phyloP scores from a whole-genome alignment of 2,888 invertebrate species.

The Tenthredo scrophulariae region DNA sequence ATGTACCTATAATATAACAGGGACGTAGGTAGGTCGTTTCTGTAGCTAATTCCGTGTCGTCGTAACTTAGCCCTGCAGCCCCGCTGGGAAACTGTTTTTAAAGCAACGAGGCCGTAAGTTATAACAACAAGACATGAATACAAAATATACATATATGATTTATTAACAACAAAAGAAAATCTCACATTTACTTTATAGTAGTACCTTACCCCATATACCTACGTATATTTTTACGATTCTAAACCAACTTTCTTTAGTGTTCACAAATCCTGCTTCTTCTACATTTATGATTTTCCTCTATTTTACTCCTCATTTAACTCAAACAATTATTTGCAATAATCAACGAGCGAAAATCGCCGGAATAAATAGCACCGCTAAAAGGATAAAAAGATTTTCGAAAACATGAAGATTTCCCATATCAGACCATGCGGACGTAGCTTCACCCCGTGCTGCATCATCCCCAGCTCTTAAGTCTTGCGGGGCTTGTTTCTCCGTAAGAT shows the following conservation, averaged over 20 bases:
- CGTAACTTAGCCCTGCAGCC: slow-evolving; percentile 33
- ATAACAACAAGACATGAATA: slow-evolving; percentile 41
- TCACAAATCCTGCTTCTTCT: neutral
- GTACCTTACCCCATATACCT: neutral
- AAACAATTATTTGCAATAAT: neutral
- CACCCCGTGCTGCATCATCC: too few species aligned
- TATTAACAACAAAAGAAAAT: slow-evolving; percentile 16
- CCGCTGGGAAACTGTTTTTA: slow-evolving; percentile 26
- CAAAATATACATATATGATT: slow-evolving; percentile 45
- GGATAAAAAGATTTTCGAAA: neutral
- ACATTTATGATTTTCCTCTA: neutral
- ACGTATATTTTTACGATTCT: neutral
- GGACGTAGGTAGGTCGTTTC: slow-evolving; percentile 10
- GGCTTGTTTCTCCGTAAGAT: slow-evolving; percentile 63
- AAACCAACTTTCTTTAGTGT: neutral
- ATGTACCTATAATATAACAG: slow-evolving; percentile 31
- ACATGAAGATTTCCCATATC: neutral
- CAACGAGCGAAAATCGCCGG: neutral
- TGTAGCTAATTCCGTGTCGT: slow-evolving; percentile 42
- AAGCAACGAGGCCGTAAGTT: slow-evolving; percentile 43
- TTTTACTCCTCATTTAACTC: neutral
- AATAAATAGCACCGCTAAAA: neutral
- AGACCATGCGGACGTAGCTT: neutral
- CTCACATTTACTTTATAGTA: slow-evolving; percentile 4
- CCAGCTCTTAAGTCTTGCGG: neutral